Evolutionary conservation across 1,140 invertebrate genomes (phyloP), one percentile per base, ranked within the genome.

Genomic region (Zaprionus ghesquierei): DNA sequence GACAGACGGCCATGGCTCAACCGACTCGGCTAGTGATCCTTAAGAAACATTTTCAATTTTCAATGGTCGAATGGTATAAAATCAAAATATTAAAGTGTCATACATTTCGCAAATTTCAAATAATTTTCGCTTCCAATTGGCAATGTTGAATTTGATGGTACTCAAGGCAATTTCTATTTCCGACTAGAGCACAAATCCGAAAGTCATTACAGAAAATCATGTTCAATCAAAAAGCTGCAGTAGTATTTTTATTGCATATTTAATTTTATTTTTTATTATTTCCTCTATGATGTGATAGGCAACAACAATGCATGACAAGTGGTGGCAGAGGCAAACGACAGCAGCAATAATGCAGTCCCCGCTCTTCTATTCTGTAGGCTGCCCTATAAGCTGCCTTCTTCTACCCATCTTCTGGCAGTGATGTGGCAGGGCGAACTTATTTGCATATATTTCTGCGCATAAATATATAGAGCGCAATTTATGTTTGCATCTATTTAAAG

Each of bases 401-500:
- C 56, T 44, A 8, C 1, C 10, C 31, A 20, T 15, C 33, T 33
- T 23, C 46, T 66, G 50, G 50, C 51, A 31, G 68, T 66, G 71
- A 49, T 65, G 70, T 53, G 49, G 53, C 61, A 58, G 29, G 69
- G 5, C 46, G 23, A 35, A 78, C 44, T 56, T 53, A 84, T 85
- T 85, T 80, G 69, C 74, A 79, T 74, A 85, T 81, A 80, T 77
- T 77, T 70, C 77, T 60, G 62, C 65, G 62, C 69, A 85, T 86
- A 85, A 85, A 85, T 85, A 85, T 85, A 81, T 85, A 81, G 81
- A 86, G 79, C 73, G 69, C 77, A 86, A 81, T 85, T 86, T 85
- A 78, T 84, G 75, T 80, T 66, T 84, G 81, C 81, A 84, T 84
- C 81, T 84, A 84, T 75, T 84, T 85, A 84, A 84, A 76, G 72